Evolutionary conservation across 1,140 invertebrate genomes (phyloP), one percentile per base, ranked within the genome.

Genomic region (Pomacea maculata): DNA sequence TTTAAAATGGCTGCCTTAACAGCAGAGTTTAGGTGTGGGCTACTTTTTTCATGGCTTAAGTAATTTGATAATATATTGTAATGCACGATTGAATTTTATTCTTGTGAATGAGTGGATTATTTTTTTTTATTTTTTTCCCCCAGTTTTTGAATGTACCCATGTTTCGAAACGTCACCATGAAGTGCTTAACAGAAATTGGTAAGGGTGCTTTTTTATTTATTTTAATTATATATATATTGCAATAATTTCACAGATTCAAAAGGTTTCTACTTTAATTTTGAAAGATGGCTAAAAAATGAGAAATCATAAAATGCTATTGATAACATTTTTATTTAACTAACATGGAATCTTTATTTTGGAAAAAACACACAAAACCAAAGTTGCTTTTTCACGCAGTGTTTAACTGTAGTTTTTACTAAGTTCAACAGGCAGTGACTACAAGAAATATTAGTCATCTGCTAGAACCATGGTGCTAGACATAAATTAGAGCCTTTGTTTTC

Each of bases 121-220:
- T 25, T 25, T 25, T 25, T 25, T 25, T 25, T 25, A n/a, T 77
- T 87, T 83, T 85, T 88, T 87, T 88, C 92, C 89, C 89, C 79
- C 87, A 96, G 94, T 99, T 99, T 93, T 93, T 99, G 77, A 96
- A 96, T 92, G 97, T 99, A 80, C 97, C 98, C 73, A 95, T 98
- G 94, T 99, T 99, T 91, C 94, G 98, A 86, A 99, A 99, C 93
- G 96, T 99, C 17, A 99, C 98, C 70, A 92, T 99, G 77, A 99
- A 99, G 91, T 99, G 98, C 93, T 93, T 99, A 83, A 99, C 98
- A 74, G 99, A 99, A 93, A 99, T 99, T 87, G 93, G 93, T 87
- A 85, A 88, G 85, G 87, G 64, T 9, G 7, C n/a, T 54, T 67
- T 12, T 64, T 19, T 55, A 34, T 76, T n/a, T 52, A 6, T 55